A percentile compares a stretch with the other conserved stretches of the same genome.
These are phyloP conservation scores for Elymnias hypermnestra DNA, from an alignment of 1,140 invertebrate species.

Conservation along the genomic window DNA sequence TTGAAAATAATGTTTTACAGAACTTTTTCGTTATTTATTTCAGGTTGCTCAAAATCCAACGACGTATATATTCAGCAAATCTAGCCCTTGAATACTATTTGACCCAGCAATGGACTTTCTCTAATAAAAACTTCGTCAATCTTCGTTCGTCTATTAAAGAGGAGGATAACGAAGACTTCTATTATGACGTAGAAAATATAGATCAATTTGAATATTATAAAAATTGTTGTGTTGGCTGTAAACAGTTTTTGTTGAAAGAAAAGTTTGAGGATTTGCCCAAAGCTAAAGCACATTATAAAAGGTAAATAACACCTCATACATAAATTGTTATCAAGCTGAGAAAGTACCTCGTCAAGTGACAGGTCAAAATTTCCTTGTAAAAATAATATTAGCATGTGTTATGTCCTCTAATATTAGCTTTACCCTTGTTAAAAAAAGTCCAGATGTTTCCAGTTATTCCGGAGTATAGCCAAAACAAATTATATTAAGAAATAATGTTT, in stretches of 20 bases:
- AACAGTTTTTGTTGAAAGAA: constrained; percentile 77
- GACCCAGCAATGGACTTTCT: constrained; percentile 88
- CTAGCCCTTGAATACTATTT: constrained; percentile 87
- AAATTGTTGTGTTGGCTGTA: constrained; percentile 70
- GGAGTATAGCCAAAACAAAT: no score
- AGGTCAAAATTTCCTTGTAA: no score
- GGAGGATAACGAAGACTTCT: constrained; percentile 81
- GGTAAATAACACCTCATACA: no score
- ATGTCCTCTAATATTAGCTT: no score
- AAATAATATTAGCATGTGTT: no score
- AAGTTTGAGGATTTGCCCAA: constrained; percentile 62
- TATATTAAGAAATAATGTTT: no score
- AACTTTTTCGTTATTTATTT: background rate
- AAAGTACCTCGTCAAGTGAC: no score
- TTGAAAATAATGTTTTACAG: no score
- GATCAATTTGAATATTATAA: constrained; percentile 73
- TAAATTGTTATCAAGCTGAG: no score
- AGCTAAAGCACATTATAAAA: constrained; percentile 32
- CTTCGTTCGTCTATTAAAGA: constrained; percentile 79
- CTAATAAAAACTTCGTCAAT: constrained; percentile 82
- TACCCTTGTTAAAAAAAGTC: no score
- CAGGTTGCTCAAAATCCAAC: constrained; percentile 88
- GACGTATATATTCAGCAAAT: constrained; percentile 86
- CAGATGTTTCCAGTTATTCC: no score
- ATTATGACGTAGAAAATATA: constrained; percentile 75